These are phyloP conservation scores for Homarus americanus DNA, from an alignment of 1,140 invertebrate species.

Conservation along the genomic window DNA sequence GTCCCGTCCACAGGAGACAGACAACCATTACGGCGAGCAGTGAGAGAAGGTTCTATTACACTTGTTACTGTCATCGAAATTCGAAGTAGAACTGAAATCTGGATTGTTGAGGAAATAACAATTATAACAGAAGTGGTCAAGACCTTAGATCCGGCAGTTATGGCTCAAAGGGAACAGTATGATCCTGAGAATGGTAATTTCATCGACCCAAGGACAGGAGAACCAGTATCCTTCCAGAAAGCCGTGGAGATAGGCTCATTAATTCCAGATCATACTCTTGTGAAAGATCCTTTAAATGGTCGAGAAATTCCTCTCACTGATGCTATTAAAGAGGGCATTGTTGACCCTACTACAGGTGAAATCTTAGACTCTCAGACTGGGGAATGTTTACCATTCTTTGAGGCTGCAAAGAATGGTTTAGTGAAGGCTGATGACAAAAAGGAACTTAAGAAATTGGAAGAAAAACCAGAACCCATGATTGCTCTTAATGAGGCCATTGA, in stretches of 20 bases:
- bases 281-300: slow-evolving; percentile 77
- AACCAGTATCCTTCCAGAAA: slow-evolving; percentile 87
- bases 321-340: slow-evolving; percentile 85
- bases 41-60: slow-evolving; percentile 45
- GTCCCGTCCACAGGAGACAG: slow-evolving; percentile 55
- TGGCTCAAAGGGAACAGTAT: slow-evolving; percentile 86
- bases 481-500: slow-evolving; percentile 64
- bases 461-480: slow-evolving; percentile 80
- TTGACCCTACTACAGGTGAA: slow-evolving; percentile 87
- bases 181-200: slow-evolving; percentile 87
- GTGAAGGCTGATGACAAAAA: slow-evolving; percentile 87
- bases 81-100: slow-evolving; percentile 68
- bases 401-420: slow-evolving; percentile 82
- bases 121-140: slow-evolving; percentile 80
- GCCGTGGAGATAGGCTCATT: slow-evolving; percentile 88
- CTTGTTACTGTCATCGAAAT: slow-evolving; percentile 65
- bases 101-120: slow-evolving; percentile 71
- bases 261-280: slow-evolving; percentile 84
- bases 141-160: slow-evolving; percentile 83
- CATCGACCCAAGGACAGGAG: slow-evolving; percentile 86
- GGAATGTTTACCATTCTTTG: slow-evolving; percentile 88
- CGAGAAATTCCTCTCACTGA: slow-evolving; percentile 85
- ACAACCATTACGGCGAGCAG: slow-evolving; percentile 35
- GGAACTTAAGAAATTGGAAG: slow-evolving; percentile 79
- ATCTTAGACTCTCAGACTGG: slow-evolving; percentile 91